A percentile compares a stretch with the other conserved stretches of the same genome.
phyloP scores from a whole-genome alignment of 2,113 vertebrate genomes.

The Phylloscopus whistleri region DNA sequence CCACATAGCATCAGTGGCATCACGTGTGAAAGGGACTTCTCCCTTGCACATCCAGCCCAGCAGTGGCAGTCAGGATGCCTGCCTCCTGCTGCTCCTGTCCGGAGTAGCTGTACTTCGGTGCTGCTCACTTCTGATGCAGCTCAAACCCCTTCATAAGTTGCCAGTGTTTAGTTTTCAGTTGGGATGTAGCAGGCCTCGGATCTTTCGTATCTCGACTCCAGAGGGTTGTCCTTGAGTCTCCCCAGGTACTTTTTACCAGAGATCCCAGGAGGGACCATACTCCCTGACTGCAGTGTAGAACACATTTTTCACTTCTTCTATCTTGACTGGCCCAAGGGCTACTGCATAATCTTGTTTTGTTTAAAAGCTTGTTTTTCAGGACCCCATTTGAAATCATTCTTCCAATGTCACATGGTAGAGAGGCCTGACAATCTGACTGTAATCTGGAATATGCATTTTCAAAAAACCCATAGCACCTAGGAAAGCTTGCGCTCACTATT shows the following conservation, averaged over 20 bases:
- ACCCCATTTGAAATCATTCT: neutral
- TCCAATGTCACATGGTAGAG: neutral
- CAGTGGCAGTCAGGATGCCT: neutral
- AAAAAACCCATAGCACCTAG: neutral
- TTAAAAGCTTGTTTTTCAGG: neutral
- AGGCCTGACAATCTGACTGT: neutral
- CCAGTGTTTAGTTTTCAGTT: neutral
- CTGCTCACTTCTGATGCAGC: neutral
- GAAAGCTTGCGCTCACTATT: neutral
- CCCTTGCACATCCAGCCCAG: neutral
- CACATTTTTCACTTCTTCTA: neutral
- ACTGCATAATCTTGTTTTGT: neutral
- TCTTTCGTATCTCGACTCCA: neutral
- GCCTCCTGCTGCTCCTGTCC: no score
- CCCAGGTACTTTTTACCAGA: neutral
- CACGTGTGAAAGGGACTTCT: neutral
- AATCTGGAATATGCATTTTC: neutral
- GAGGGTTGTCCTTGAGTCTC: neutral
- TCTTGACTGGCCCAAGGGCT: neutral
- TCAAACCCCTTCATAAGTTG: neutral
- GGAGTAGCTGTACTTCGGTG: neutral
- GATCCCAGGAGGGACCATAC: neutral
- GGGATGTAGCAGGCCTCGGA: accelerated
- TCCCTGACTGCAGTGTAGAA: neutral
- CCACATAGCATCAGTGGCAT: neutral